A percentile compares a stretch with the other conserved stretches of the same genome.
phyloP scores from a whole-genome alignment of 2,888 invertebrate species.

The Thumatha senex region DNA sequence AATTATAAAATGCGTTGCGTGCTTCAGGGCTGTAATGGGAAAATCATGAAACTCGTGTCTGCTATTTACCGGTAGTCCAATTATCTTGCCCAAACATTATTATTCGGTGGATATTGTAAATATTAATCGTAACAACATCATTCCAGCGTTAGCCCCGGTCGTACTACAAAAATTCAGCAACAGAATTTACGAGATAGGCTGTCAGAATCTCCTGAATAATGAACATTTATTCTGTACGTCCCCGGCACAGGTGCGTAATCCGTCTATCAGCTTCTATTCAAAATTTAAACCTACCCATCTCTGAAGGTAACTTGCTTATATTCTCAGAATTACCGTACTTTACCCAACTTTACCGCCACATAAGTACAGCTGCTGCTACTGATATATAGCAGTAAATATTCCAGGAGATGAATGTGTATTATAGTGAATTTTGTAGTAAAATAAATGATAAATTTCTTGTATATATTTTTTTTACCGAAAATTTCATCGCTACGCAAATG shows the following conservation, averaged over 20 bases:
- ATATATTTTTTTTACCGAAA: slow-evolving; percentile 6
- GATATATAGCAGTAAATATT: slow-evolving; percentile 20
- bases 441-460: slow-evolving; percentile 7
- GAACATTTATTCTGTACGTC: not conserved
- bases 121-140: not conserved
- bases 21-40: slow-evolving; percentile 3
- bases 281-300: slow-evolving; percentile 42
- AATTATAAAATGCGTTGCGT: slow-evolving; percentile 4
- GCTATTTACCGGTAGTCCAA: slow-evolving; percentile 1
- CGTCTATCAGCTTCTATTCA: slow-evolving; percentile 53
- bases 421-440: slow-evolving; percentile 35
- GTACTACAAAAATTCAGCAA: no score
- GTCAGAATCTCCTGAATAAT: not conserved
- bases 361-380: no score
- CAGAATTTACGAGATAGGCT: no score
- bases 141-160: no score
- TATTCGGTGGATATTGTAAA: not conserved
- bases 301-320: slow-evolving; percentile 11
- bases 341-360: not conserved
- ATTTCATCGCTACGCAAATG: slow-evolving; percentile 1
- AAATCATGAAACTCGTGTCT: slow-evolving; percentile 5
- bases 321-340: slow-evolving; percentile 4
- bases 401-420: slow-evolving; percentile 17
- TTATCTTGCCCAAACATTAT: slow-evolving; percentile 9
- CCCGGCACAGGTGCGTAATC: slow-evolving; percentile 48